These are phyloP conservation scores for Psococerastis gibbosa DNA, from an alignment of 2,888 invertebrate species.

Conservation along the genomic window DNA sequence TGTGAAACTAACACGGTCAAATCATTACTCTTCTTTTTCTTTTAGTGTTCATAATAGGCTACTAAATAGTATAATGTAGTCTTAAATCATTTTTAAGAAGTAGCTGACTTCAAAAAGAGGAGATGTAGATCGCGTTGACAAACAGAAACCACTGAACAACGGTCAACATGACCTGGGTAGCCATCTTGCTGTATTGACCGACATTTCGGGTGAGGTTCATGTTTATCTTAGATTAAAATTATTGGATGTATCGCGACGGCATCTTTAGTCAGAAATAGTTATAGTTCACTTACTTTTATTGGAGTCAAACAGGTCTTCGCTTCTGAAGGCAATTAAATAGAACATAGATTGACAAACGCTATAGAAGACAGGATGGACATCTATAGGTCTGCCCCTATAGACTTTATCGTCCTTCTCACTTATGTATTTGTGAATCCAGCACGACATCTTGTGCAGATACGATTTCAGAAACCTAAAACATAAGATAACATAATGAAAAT, in stretches of 20 bases:
- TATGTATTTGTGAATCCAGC: conserved; percentile 75
- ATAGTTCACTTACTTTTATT: conserved; percentile 68
- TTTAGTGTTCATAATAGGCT: no score
- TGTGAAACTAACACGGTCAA: no score
- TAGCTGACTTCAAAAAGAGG: conserved; percentile 13
- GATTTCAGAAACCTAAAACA: conserved; percentile 38
- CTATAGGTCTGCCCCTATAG: conserved; percentile 34
- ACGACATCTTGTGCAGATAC: conserved; percentile 47
- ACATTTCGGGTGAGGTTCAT: no score
- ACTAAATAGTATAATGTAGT: no score
- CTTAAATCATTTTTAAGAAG: no score
- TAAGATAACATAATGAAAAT: neutral
- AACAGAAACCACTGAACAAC: no score
- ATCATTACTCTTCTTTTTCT: no score
- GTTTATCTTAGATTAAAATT: no score
- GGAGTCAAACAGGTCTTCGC: conserved; percentile 57
- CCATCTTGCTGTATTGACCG: conserved; percentile 24
- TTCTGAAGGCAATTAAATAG: conserved; percentile 78
- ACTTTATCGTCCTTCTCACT: conserved; percentile 39
- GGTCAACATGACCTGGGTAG: no score
- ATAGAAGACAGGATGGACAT: conserved; percentile 75
- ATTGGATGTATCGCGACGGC: no score
- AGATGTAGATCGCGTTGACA: no score
- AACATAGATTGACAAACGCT: conserved; percentile 82
- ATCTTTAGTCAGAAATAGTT: no score